Evolutionary conservation across 2,888 invertebrate species (phyloP), one percentile per base, ranked within the genome.

Genomic region (Agrochola lota): DNA sequence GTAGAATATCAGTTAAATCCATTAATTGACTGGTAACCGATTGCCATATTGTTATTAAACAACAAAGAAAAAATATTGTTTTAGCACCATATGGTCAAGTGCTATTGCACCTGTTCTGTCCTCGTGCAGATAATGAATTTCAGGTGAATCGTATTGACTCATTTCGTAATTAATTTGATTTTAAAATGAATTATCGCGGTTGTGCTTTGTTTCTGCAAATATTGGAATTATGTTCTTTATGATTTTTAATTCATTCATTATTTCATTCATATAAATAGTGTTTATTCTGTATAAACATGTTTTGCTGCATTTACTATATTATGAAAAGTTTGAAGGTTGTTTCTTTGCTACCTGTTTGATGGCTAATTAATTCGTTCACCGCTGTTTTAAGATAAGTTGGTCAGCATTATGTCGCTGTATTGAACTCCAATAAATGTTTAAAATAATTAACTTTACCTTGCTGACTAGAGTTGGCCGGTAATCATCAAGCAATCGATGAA

Each of bases 71-170:
- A 49, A 4, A n/a, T 7, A 0, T 11, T 1, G 11, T 57, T 75
- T 59, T 26, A 52, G 55, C 35, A 79, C 49, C 84, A 82, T 63
- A 79, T 82, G 80, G 57, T 60, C 55, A 59, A 64, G 68, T 75
- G 26, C 43, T 40, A 9, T 0, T n/a, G 70, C 84, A 74, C 84
- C 74, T 78, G 79, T 43, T 11, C 26, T 23, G 26, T 6, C 49
- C 55, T 71, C 62, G 84, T 60, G 67, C 40, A 12, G 82, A 82
- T 84, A 79, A 67, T 1, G 1, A 8, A n/a, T 11, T 79, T 84
- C 70, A 74, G 62, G 67, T 71, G 59, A 74, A 78, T 30, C 55
- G 0, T 12, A 35, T 26, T 84, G 84, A 78, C 43, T 64, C 66
- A 74, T 46, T 67, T 3, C 15, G n/a, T 15, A 12, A 62, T 63